Base-by-base conservation (phyloP, 2,113 vertebrate genomes). In the Nesoenas mayeri region DNA sequence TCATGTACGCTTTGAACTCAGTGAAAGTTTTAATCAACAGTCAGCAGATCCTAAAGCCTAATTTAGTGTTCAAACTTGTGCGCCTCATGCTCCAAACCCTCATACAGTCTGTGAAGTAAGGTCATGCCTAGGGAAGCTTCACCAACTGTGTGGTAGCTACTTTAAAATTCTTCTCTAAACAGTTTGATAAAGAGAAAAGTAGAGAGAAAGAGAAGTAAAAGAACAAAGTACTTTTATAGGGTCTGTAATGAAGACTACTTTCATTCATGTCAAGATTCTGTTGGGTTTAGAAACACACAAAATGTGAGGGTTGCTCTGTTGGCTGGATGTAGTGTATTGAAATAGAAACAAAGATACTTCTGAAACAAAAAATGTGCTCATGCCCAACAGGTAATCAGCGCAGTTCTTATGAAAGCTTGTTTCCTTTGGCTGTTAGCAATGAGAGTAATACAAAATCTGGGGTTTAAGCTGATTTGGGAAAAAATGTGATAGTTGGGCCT, bases 371-470 rank as follows among this genome's bases (percentile, higher is more conserved):
- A 81, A 36, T 9, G 12, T 91, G 15, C 50, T 51, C 3, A 4
- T 53, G 56, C 69, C 67, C 67, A 89, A 42, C 87, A 95, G 93
- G 71, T 95, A 85, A 67, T 90, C 78, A 58, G 29, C 61, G 40
- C 44, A 40, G 51, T 28, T 38, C 48, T 53, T 61, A 54, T 1
- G n/a, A 81, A 78, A 90, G 56, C 28, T 77, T 36, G 62, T 91
- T 96, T 95, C 85, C 54, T 91, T 93, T 85, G 70, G 80, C 80
- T 58, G 71, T 87, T 96, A 65, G 67, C 80, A 75, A 31, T 62
- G 26, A 66, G 40, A 64, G 32, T 85, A 75, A 78, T 93, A 81
- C 6, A 34, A 94, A 85, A 57, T 75, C 54, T 56, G n/a, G 24
- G 24, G 83, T 96, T 60, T 79, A 78, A 81, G 48, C 29, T 79